Base-by-base conservation (phyloP, 2,113 vertebrate species). In the Ardeotis arabs region DNA sequence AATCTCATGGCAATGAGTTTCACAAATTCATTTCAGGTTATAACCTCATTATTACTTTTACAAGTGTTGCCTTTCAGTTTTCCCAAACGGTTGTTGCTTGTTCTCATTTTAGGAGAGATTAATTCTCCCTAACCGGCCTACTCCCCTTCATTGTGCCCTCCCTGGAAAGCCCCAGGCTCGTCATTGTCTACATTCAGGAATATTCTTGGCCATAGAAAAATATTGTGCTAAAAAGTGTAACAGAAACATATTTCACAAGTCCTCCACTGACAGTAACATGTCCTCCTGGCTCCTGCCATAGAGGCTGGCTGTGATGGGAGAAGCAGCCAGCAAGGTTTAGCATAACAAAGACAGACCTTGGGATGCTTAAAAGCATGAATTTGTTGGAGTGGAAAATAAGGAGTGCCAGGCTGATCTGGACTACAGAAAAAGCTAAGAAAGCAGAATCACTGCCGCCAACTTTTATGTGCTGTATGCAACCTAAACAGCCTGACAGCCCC, bases 21-120 rank as follows among this genome's bases (percentile, higher is more conserved):
- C 90, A 92, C 73, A 82, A 93, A 90, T 95, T 83, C 35, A 67
- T 89, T 84, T 81, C 0, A 7, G 73, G 39, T 90, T 95, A 87
- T 88, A 94, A 90, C n/a, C 27, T 56, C 33, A 39, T 78, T 72
- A 75, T 60, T 77, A 67, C 73, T 89, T 92, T 73, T 75, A 81
- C 62, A 95, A 92, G 68, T 59, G 44, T n/a, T 87, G 73, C 73
- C 19, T 84, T 93, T 92, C 83, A 45, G 49, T 78, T 90, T 37
- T 74, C 66, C 49, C 53, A 52, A 92, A 88, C 33, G 68, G 64
- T 27, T 86, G 55, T 39, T 56, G 55, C 44, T 80, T 1, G 0
- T 55, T 88, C 68, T 68, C 35, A 55, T 76, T 84, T 94, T 80
- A 84, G 49, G 39, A 75, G 75, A 95, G 20, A 90, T 52, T 52